These are phyloP conservation scores for Acanthurus leucopareius DNA, from an alignment of 2,797 vertebrate genomes.

Conservation along the genomic window DNA sequence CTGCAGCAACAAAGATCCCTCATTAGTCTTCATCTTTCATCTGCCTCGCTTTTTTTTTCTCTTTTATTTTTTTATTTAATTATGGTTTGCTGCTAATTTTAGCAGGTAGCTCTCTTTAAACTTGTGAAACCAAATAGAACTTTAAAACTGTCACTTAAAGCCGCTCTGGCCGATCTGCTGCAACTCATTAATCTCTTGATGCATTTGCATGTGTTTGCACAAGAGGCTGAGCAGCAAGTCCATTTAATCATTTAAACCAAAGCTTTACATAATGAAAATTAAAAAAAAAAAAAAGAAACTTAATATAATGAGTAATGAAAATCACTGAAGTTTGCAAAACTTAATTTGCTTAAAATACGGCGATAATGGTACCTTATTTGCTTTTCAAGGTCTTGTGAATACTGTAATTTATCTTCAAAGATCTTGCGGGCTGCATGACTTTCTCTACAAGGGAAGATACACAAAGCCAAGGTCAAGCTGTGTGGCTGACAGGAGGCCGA, in stretches of 20 bases:
- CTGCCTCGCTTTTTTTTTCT: background rate
- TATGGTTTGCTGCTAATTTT: background rate
- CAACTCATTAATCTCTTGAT: background rate
- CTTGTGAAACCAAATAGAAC: background rate
- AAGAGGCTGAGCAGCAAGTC: background rate
- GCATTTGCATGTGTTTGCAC: background rate
- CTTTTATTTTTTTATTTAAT: background rate
- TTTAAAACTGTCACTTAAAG: background rate
- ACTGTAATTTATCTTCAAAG: slow-evolving; percentile 13
- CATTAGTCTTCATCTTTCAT: background rate
- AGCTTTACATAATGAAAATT: background rate
- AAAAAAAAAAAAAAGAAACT: no score
- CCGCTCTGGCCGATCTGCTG: background rate
- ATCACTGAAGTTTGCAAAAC: background rate
- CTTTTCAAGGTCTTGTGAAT: background rate
- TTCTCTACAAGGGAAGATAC: slow-evolving; percentile 11
- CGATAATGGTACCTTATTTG: background rate
- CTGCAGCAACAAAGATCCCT: background rate
- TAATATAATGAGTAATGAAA: background rate
- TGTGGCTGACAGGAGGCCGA: slow-evolving; percentile 35
- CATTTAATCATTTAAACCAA: background rate
- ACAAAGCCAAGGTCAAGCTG: slow-evolving; percentile 48
- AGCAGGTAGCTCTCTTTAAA: background rate
- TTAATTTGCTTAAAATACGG: background rate
- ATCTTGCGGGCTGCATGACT: slow-evolving; percentile 11